Percentiles rank a stretch among this genome's conserved stretches.
These are phyloP conservation scores for Poeciliopsis occidentalis DNA, from an alignment of 2,113 vertebrate species.

Conservation along the genomic window DNA sequence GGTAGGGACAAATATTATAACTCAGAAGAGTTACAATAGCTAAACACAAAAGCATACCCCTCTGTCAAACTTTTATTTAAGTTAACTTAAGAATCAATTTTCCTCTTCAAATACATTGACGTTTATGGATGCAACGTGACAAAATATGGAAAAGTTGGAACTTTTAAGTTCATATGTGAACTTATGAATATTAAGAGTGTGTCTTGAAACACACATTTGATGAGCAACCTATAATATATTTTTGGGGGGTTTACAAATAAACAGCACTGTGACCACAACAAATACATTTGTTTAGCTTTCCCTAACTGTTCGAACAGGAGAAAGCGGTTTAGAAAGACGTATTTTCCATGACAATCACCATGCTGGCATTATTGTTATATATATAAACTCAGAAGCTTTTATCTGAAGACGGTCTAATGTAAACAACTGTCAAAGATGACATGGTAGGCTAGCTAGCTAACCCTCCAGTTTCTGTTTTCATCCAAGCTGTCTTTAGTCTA, in stretches of 20 bases:
- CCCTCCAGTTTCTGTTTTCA: conserved; percentile 17
- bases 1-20: not conserved
- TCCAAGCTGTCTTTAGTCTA: not conserved
- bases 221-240: not conserved
- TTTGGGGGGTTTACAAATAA: not conserved
- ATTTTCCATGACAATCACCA: too few relatives aligned
- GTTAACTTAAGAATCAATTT: too few relatives aligned
- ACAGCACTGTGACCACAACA: not conserved
- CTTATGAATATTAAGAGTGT: not conserved
- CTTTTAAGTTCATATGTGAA: not conserved
- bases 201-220: not conserved
- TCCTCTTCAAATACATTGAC: not conserved
- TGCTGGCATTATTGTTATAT: not conserved
- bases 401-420: not conserved
- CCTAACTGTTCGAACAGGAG: not conserved
- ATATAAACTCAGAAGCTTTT: not conserved
- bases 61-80: not conserved
- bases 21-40: too few relatives aligned
- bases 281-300: not conserved
- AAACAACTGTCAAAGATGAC: conserved; percentile 12
- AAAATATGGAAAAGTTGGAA: not conserved
- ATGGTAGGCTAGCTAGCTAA: conserved; percentile 23
- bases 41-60: not conserved
- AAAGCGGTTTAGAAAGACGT: not conserved
- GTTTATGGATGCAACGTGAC: not conserved